These are phyloP conservation scores for Nudaria mundana DNA, from an alignment of 2,888 invertebrate species.

Conservation along the genomic window DNA sequence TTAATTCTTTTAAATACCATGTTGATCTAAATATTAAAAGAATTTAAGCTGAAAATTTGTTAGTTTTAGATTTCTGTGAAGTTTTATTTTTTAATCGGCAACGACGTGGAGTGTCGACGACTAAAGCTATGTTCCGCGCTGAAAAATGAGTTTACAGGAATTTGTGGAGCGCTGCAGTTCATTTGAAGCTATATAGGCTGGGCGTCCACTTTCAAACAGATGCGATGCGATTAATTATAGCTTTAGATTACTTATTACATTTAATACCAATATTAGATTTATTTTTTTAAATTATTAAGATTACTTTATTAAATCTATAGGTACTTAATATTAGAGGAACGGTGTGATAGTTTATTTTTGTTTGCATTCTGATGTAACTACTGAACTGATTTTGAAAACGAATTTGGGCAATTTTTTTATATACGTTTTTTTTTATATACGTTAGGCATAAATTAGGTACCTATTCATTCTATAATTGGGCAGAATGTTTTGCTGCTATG, in stretches of 20 bases:
- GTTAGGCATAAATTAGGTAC: too few relatives aligned
- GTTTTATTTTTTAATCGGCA: conserved; percentile 37
- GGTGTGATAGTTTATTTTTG: too few relatives aligned
- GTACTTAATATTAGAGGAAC: too few relatives aligned
- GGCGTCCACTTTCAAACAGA: conserved; percentile 4
- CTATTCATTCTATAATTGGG: too few relatives aligned
- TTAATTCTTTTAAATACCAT: conserved; percentile 22
- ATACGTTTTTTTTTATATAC: too few relatives aligned
- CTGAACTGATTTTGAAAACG: too few relatives aligned
- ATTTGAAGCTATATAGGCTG: conserved; percentile 18
- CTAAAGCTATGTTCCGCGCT: conserved; percentile 27
- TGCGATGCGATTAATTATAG: conserved; percentile 11
- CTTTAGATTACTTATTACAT: conserved; percentile 2
- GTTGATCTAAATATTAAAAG: conserved; percentile 28
- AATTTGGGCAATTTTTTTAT: too few relatives aligned
- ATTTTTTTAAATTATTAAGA: too few relatives aligned
- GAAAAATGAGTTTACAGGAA: conserved; percentile 58
- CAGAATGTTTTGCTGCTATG: too few relatives aligned
- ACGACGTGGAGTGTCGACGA: conserved; percentile 27
- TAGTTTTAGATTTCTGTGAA: conserved; percentile 28
- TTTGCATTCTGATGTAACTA: too few relatives aligned
- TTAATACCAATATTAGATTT: too few relatives aligned
- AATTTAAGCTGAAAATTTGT: conserved; percentile 21
- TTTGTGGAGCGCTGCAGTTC: conserved; percentile 30
- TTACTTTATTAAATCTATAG: too few relatives aligned